Conservation (phyloP, 2,797 vertebrate species). For the Enteromius mattozi region DNA sequence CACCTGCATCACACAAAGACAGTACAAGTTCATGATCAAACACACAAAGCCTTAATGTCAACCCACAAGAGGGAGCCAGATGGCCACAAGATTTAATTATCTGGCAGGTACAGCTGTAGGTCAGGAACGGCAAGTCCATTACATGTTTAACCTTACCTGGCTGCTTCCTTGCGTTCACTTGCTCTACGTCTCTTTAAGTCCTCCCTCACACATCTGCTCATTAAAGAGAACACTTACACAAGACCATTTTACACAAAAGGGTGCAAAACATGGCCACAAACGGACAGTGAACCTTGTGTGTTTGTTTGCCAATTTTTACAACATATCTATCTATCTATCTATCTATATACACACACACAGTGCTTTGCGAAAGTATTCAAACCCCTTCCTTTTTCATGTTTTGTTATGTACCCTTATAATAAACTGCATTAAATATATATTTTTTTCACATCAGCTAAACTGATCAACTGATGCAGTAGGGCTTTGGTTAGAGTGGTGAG, state of each 20-base stretch:
- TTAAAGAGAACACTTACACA: not conserved
- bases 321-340: too few species aligned
- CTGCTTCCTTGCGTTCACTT: not conserved
- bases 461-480: too few species aligned
- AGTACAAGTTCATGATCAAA: not conserved
- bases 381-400: too few species aligned
- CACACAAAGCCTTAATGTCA: not conserved
- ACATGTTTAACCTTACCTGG: not conserved
- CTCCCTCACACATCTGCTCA: not conserved
- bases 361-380: too few species aligned
- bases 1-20: not conserved
- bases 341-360: too few species aligned
- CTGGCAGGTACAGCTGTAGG: not conserved
- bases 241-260: not conserved
- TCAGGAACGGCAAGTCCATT: not conserved
- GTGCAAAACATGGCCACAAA: not conserved
- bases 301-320: not conserved
- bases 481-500: too few species aligned
- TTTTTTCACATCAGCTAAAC: too few species aligned
- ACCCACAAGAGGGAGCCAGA: conserved; percentile 31
- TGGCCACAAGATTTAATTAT: not conserved
- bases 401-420: too few species aligned
- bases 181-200: not conserved
- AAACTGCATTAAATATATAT: too few species aligned
- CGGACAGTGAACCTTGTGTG: not conserved